Conservation (phyloP, 2,888 invertebrate species). For the Augiades crinisus region DNA sequence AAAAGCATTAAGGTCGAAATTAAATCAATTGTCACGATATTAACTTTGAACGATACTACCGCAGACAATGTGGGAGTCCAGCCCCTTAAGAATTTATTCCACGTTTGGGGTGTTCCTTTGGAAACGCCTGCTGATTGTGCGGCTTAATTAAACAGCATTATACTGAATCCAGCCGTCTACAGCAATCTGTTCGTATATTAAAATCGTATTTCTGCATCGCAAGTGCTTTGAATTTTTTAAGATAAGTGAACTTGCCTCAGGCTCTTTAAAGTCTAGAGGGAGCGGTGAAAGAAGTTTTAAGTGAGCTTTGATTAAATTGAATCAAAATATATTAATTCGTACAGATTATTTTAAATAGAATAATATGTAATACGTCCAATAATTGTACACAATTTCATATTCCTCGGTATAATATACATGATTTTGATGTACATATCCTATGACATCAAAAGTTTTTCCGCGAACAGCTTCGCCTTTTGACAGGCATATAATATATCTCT, state of each 20-base stretch:
- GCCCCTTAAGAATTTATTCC: constrained; percentile 73
- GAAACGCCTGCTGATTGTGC: constrained; percentile 74
- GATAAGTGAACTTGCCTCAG: not conserved
- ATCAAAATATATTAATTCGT: too few relatives aligned
- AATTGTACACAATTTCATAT: too few relatives aligned
- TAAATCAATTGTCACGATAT: constrained; percentile 16
- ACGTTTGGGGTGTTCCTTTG: constrained; percentile 75
- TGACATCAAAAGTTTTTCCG: too few relatives aligned
- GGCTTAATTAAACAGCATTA: constrained; percentile 76
- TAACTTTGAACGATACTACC: constrained; percentile 47
- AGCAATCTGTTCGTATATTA: constrained; percentile 25
- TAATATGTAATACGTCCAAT: too few relatives aligned
- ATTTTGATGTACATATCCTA: too few relatives aligned
- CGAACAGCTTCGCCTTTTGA: too few relatives aligned
- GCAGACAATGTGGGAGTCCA: constrained; percentile 55
- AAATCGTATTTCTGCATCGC: constrained; percentile 20
- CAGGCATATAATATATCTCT: too few relatives aligned
- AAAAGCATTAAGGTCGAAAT: constrained; percentile 34
- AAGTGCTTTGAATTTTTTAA: constrained; percentile 7
- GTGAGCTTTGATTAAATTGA: too few relatives aligned
- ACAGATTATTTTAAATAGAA: too few relatives aligned
- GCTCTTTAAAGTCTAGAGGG: not conserved
- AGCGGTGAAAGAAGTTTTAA: not conserved
- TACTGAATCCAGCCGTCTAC: constrained; percentile 45
- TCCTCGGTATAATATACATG: too few relatives aligned